These are phyloP conservation scores for Gymnothorax reevesii DNA, from an alignment of 2,797 vertebrate species.

Conservation along the genomic window DNA sequence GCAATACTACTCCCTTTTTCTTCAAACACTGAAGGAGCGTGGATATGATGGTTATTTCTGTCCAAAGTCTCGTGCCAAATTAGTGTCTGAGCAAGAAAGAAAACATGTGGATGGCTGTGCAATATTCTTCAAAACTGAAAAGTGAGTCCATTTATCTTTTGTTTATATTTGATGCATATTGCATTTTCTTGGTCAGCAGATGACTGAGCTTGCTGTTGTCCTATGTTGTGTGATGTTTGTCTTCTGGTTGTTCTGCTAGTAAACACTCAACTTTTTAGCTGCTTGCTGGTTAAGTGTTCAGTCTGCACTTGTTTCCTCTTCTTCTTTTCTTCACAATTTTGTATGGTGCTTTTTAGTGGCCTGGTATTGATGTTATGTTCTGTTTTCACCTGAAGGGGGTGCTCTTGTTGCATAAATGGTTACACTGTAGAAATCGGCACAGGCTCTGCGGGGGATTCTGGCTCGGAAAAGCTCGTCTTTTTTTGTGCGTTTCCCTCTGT, in stretches of 20 bases:
- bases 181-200: not conserved
- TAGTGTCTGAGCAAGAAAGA: conserved; percentile 94
- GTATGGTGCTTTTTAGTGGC: not conserved
- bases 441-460: not conserved
- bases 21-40: conserved; percentile 91
- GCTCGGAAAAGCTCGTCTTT: not conserved
- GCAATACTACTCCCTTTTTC: conserved; percentile 96
- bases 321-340: not conserved
- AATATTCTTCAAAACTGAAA: conserved; percentile 96
- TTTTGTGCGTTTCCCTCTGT: not conserved
- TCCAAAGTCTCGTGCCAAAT: conserved; percentile 99
- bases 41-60: conserved; percentile 98
- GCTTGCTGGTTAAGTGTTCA: not conserved
- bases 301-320: not conserved
- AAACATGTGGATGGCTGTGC: conserved; percentile 98
- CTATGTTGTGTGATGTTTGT: not conserved
- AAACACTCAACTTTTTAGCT: not conserved
- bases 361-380: not conserved
- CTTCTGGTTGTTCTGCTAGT: not conserved
- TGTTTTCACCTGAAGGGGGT: not conserved
- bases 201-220: not conserved
- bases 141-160: conserved; percentile 69
- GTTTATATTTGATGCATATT: not conserved
- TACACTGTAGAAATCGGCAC: not conserved
- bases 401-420: not conserved